A percentile compares a stretch with the other conserved stretches of the same genome.
These are phyloP conservation scores for Periplaneta americana DNA, from an alignment of 1,140 invertebrate genomes.

Conservation along the genomic window DNA sequence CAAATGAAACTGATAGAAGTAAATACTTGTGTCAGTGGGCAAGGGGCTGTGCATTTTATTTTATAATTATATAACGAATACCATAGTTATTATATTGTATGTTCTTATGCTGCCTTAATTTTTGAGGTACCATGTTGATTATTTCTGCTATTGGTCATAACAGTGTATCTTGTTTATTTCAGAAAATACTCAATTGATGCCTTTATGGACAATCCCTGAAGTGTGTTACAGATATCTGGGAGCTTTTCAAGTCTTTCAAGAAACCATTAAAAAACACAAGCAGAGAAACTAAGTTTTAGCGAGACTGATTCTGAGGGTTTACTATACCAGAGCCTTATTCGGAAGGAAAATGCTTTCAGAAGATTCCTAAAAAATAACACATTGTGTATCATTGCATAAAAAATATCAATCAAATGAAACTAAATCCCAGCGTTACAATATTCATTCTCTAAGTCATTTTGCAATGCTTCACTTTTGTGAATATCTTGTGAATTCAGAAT, in stretches of 20 bases:
- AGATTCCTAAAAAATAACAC: neutral
- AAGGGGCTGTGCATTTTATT: neutral
- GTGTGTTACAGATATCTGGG: neutral
- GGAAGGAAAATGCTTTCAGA: neutral
- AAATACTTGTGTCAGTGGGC: conserved; percentile 1
- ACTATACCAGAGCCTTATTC: neutral
- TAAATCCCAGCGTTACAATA: neutral
- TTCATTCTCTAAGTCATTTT: neutral
- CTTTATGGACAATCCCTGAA: conserved; percentile 4
- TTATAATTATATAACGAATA: neutral
- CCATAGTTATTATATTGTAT: neutral
- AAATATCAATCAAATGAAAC: neutral
- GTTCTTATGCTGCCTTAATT: neutral
- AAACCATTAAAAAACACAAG: neutral
- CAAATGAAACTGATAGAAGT: neutral
- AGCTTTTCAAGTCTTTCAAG: neutral
- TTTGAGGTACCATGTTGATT: conserved; percentile 15
- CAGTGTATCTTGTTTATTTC: neutral
- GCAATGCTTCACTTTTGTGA: neutral
- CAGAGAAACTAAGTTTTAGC: neutral
- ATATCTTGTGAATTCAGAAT: too few species aligned
- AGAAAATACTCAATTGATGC: conserved; percentile 2
- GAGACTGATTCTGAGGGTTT: neutral
- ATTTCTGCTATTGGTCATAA: conserved; percentile 4
- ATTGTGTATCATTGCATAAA: neutral